A percentile compares a stretch with the other conserved stretches of the same genome.
phyloP scores from a whole-genome alignment of 2,888 invertebrate species.

The Drosophila testacea region DNA sequence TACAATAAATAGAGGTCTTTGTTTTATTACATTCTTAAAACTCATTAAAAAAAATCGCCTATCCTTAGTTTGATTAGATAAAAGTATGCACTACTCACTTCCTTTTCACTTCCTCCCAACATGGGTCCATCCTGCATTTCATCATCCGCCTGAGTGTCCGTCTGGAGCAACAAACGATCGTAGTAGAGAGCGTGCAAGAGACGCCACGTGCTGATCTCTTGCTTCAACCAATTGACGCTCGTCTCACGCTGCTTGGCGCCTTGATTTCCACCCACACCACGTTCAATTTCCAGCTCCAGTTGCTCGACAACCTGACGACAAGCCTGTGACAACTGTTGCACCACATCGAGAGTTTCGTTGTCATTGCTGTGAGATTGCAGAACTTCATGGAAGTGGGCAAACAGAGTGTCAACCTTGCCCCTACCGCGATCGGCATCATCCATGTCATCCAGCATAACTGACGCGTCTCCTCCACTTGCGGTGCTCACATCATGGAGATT shows the following conservation, averaged over 20 bases:
- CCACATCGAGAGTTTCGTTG: slow-evolving; percentile 80
- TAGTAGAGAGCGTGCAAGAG: slow-evolving; percentile 92
- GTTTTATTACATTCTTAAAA: no score
- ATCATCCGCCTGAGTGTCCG: slow-evolving; percentile 74
- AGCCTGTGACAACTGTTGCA: slow-evolving; percentile 75
- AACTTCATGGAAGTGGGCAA: slow-evolving; percentile 83
- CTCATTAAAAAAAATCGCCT: no score
- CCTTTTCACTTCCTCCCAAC: slow-evolving; percentile 86
- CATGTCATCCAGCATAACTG: slow-evolving; percentile 25
- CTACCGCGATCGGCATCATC: slow-evolving; percentile 59
- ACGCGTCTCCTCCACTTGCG: slow-evolving; percentile 34
- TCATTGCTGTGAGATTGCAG: slow-evolving; percentile 81
- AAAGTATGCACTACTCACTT: slow-evolving; percentile 59
- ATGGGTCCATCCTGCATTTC: slow-evolving; percentile 83
- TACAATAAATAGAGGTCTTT: no score
- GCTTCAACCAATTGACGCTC: slow-evolving; percentile 87
- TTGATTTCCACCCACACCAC: slow-evolving; percentile 45
- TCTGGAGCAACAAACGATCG: slow-evolving; percentile 88
- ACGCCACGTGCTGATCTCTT: slow-evolving; percentile 96
- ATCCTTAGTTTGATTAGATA: background rate
- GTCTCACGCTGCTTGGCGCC: slow-evolving; percentile 40
- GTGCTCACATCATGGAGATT: slow-evolving; percentile 39
- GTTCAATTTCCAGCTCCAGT: slow-evolving; percentile 65
- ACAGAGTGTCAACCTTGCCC: slow-evolving; percentile 80
- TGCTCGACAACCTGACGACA: slow-evolving; percentile 80